These are phyloP conservation scores for Synergus umbraculus DNA, from an alignment of 2,888 invertebrate species.

Conservation along the genomic window DNA sequence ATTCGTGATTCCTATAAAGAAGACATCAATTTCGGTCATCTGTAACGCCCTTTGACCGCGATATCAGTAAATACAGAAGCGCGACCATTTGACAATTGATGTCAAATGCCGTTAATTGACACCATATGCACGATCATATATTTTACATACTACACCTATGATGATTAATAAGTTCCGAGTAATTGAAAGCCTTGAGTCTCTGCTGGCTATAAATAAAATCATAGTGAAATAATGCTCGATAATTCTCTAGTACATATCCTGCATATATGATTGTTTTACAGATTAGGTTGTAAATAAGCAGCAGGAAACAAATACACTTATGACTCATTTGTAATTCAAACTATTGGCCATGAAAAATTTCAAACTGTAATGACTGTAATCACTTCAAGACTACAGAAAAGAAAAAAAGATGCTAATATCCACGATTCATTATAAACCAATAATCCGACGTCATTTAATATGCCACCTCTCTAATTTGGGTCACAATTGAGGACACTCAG, in stretches of 20 bases:
- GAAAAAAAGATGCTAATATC: background rate
- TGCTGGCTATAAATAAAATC: background rate
- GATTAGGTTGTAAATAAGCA: constrained; percentile 14
- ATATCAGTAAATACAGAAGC: constrained; percentile 18
- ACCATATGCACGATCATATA: background rate
- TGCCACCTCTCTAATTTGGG: background rate
- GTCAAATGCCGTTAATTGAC: constrained; percentile 27
- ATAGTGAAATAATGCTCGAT: background rate
- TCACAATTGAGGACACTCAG: background rate
- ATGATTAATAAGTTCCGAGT: background rate
- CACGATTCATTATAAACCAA: background rate
- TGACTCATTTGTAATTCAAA: no score
- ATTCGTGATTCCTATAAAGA: background rate
- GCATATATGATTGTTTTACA: background rate
- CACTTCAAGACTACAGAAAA: background rate
- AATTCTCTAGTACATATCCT: background rate
- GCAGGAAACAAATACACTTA: background rate
- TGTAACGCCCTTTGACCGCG: background rate
- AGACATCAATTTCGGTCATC: constrained; percentile 23
- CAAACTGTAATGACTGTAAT: background rate
- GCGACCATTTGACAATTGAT: constrained; percentile 20
- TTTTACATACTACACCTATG: background rate
- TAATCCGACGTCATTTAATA: background rate
- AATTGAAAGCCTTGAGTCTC: background rate
- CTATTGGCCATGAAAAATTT: background rate